A percentile compares a stretch with the other conserved stretches of the same genome.
These are phyloP conservation scores for Gymnoscopelus microlampas DNA, from an alignment of 2,797 vertebrate genomes.

Conservation along the genomic window DNA sequence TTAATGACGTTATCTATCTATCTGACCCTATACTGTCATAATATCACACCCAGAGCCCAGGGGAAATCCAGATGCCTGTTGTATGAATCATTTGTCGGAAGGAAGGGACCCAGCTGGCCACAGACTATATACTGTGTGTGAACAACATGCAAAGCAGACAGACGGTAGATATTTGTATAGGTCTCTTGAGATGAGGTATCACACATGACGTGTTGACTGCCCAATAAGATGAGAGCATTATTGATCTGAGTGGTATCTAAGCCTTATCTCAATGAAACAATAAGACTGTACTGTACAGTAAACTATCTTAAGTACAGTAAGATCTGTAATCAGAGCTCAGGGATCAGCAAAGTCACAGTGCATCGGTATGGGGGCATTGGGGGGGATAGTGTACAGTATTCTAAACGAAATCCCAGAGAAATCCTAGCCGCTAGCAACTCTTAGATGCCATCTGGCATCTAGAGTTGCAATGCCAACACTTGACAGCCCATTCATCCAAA, in stretches of 20 bases:
- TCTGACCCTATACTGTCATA: neutral
- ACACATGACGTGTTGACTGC: neutral
- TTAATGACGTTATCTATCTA: slow-evolving; percentile 20
- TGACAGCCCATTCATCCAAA: too few relatives aligned
- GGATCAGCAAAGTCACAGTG: too few relatives aligned
- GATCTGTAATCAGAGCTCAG: too few relatives aligned
- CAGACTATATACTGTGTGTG: slow-evolving; percentile 32
- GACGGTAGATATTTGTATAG: neutral
- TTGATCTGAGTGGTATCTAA: neutral
- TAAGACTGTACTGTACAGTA: neutral
- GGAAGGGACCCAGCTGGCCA: slow-evolving; percentile 19
- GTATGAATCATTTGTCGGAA: slow-evolving; percentile 24
- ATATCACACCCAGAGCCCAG: slow-evolving; percentile 16
- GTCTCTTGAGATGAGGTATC: too few relatives aligned
- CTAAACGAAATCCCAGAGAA: too few relatives aligned
- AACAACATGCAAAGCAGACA: slow-evolving; percentile 42
- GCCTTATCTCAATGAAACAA: neutral
- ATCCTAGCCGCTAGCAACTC: too few relatives aligned
- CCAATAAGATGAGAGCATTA: neutral
- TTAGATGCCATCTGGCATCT: too few relatives aligned
- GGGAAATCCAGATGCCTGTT: slow-evolving; percentile 67
- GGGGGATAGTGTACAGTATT: too few relatives aligned
- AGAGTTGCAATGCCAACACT: too few relatives aligned
- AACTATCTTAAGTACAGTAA: neutral
- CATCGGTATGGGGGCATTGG: too few relatives aligned